Percentiles rank a stretch among this genome's conserved stretches.
Evolutionary conservation across 2,113 vertebrate genomes (phyloP).

Genomic region (Vimba vimba): DNA sequence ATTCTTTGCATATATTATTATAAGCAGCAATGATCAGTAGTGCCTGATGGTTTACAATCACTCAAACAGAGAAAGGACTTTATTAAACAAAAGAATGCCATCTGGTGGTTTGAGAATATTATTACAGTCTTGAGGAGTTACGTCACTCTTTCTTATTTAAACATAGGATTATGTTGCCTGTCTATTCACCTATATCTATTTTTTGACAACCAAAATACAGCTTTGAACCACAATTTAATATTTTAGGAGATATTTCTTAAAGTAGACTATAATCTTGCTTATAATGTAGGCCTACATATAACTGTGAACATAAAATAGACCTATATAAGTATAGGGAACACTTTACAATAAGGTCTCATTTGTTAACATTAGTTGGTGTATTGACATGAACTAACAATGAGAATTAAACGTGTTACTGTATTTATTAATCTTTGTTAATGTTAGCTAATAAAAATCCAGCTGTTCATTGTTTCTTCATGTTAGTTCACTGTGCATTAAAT

Average conservation of each 20-base stretch:
- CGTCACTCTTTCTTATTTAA: background rate
- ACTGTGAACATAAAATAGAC: background rate
- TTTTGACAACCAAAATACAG: background rate
- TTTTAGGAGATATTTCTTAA: too few species aligned
- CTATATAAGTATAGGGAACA: too few species aligned
- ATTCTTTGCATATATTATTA: background rate
- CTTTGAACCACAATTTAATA: too few species aligned
- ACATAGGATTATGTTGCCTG: too few species aligned
- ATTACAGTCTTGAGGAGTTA: background rate
- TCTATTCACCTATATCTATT: background rate
- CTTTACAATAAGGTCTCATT: too few species aligned
- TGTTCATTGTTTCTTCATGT: too few species aligned
- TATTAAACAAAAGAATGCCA: slow-evolving; percentile 27
- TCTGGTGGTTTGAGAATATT: background rate
- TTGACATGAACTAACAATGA: too few species aligned
- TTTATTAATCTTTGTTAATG: too few species aligned
- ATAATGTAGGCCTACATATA: background rate
- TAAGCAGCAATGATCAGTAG: background rate
- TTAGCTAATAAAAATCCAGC: too few species aligned
- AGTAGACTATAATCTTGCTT: background rate
- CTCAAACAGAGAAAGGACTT: background rate
- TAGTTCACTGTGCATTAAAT: too few species aligned
- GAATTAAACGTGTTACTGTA: too few species aligned
- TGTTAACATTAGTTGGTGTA: too few species aligned
- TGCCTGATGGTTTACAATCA: background rate